phyloP scores from a whole-genome alignment of 1,140 invertebrate species.

The Protaetia brevitarsis region DNA sequence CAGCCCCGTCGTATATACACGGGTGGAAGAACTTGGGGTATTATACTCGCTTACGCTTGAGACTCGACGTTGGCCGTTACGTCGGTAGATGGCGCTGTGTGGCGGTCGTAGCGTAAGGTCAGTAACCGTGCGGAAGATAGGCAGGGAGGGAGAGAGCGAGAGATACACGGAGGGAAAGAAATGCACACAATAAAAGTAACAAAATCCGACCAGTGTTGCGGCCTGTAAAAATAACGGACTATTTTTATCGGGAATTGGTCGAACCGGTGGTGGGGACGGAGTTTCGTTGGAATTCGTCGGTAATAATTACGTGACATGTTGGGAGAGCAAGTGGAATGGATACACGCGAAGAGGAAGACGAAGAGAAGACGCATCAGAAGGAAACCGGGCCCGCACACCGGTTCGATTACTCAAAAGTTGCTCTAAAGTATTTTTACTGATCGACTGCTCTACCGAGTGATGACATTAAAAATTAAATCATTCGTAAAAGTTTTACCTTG shows the following conservation, averaged over 20 bases:
- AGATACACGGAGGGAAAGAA: constrained; percentile 24
- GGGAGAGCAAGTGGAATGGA: background rate
- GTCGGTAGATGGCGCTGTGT: constrained; percentile 14
- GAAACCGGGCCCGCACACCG: background rate
- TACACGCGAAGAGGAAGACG: background rate
- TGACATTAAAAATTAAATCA: too few relatives aligned
- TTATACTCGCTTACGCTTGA: background rate
- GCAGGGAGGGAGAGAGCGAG: constrained; percentile 35
- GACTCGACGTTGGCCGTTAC: constrained; percentile 20
- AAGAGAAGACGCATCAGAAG: background rate
- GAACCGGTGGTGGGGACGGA: background rate
- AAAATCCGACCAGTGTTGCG: constrained; percentile 43
- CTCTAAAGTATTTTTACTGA: too few relatives aligned
- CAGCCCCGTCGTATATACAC: background rate
- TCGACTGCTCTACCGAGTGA: too few relatives aligned
- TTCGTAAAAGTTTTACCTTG: too few relatives aligned
- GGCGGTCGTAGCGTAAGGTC: constrained; percentile 40
- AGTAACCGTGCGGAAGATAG: constrained; percentile 40
- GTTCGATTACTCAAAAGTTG: constrained; percentile 7
- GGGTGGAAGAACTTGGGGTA: background rate
- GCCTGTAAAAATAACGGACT: constrained; percentile 47
- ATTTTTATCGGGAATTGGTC: constrained; percentile 46
- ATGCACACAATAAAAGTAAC: constrained; percentile 43
- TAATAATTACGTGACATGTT: constrained; percentile 16
- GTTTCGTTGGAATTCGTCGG: constrained; percentile 18